phyloP scores from a whole-genome alignment of 2,888 invertebrate genomes.

The Cynaeus angustus region DNA sequence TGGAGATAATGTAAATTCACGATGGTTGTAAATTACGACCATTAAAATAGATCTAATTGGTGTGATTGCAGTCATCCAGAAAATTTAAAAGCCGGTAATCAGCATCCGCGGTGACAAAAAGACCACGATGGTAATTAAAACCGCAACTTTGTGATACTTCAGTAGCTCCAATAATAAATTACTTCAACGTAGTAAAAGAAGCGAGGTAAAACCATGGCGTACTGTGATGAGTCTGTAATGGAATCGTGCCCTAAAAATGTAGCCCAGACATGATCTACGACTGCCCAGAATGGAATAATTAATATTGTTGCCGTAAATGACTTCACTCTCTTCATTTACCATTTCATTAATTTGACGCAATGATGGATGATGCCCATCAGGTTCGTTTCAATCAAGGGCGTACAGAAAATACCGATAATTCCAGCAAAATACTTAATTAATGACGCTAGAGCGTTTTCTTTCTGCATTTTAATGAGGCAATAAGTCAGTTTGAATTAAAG shows the following conservation, averaged over 20 bases:
- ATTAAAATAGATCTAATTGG: slow-evolving; percentile 27
- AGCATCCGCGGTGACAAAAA: slow-evolving; percentile 10
- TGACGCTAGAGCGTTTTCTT: slow-evolving; percentile 35
- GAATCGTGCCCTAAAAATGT: slow-evolving; percentile 12
- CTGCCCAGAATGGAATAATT: slow-evolving; percentile 16
- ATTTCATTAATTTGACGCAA: slow-evolving; percentile 39
- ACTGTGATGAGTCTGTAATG: background rate
- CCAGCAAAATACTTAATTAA: slow-evolving; percentile 38
- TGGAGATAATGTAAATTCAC: slow-evolving; percentile 26
- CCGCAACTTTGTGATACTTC: too few species aligned
- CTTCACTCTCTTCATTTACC: slow-evolving; percentile 34
- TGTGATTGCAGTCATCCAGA: slow-evolving; percentile 27
- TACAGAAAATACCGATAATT: slow-evolving; percentile 36
- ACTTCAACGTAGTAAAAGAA: too few species aligned
- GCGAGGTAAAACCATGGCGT: too few species aligned
- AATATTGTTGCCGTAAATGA: slow-evolving; percentile 20
- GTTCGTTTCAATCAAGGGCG: slow-evolving; percentile 33
- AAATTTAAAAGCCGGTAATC: slow-evolving; percentile 17
- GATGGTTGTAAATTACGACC: slow-evolving; percentile 28
- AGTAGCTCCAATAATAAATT: too few species aligned
- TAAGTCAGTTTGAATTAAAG: slow-evolving; percentile 40
- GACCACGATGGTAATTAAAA: background rate
- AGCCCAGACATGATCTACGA: slow-evolving; percentile 11
- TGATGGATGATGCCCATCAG: slow-evolving; percentile 33
- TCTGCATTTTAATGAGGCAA: slow-evolving; percentile 41